These are phyloP conservation scores for Leptosomus discolor DNA, from an alignment of 2,113 vertebrate genomes.

Conservation along the genomic window DNA sequence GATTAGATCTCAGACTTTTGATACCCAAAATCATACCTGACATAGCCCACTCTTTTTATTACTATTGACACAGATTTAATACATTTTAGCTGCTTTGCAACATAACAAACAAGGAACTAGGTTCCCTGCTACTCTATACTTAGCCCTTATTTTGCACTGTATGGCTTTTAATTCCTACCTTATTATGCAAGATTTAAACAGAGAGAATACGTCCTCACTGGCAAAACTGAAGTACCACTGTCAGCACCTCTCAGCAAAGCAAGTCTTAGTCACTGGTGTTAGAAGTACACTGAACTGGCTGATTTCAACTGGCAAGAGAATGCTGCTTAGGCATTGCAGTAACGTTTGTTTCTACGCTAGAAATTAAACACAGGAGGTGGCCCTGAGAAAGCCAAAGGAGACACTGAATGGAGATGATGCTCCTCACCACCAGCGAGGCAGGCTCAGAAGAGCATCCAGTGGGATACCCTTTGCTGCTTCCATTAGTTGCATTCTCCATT, in stretches of 20 bases:
- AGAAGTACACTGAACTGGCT: background rate
- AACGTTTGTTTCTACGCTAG: background rate
- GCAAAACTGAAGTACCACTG: background rate
- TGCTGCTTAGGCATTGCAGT: background rate
- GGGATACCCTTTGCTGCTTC: background rate
- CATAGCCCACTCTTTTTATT: background rate
- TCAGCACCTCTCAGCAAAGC: background rate
- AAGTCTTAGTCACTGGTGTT: background rate
- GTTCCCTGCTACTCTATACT: background rate
- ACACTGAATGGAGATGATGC: background rate
- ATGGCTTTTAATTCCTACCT: background rate
- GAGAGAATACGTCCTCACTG: background rate
- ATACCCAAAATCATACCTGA: background rate
- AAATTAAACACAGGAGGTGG: background rate
- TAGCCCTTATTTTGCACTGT: background rate
- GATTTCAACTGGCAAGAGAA: background rate
- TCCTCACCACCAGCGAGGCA: background rate
- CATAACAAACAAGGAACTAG: rapidly evolving
- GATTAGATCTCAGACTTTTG: background rate
- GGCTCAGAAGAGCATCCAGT: rapidly evolving
- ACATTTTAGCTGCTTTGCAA: background rate
- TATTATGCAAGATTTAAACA: background rate
- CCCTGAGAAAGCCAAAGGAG: background rate
- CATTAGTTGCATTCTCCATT: background rate
- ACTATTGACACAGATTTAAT: background rate